Evolutionary conservation across 64 coral and sea anemone species (phyloP), one percentile per base, ranked within the genome.

Genomic region (Stichodactyla helianthus): DNA sequence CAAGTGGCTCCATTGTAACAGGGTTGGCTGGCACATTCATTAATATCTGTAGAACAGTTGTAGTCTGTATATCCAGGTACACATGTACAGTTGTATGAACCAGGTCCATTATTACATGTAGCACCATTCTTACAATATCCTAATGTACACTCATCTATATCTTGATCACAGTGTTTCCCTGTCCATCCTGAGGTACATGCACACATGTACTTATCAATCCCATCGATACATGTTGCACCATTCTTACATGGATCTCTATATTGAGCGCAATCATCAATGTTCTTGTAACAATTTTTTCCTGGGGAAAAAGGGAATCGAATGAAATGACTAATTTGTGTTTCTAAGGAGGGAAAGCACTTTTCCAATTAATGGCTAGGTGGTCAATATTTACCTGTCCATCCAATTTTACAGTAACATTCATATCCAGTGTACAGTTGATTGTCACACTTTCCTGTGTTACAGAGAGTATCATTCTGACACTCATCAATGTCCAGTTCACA

Each of bases 1-100:
- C 93, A 95, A 15, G 78, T 65, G 23, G 80, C 85, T 51, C 86
- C 86, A 81, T 95, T 91, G 1, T 77, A 50, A 60, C 93, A 95
- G 52, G 93, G 93, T 16, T 85, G 57, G 14, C 71, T 17, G 1
- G 70, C 76, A 68, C 93, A 95, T 82, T 95, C 93, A 50, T 95
- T 23, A 31, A 95, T 95, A 62, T 95, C 61, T 51, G 89, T 95
- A 7, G 94, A 95, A 88, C 94, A 95, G 84, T 95, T 95, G 78
- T 57, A 60, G 63, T 92, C 93, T 15, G 86, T 86, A 53, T 92
- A 95, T 27, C 93, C 93, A 35, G 93, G 89, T 77, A 68, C 74
- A 86, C 93, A 95, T 12, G 82, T 83, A 68, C 93, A 95, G 22
- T 85, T 87, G 79, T 95, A 92, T 26, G 77, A 77, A 51, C 89